A percentile compares a stretch with the other conserved stretches of the same genome.
phyloP scores from a whole-genome alignment of 2,888 invertebrate genomes.

The Archips crataeganus region DNA sequence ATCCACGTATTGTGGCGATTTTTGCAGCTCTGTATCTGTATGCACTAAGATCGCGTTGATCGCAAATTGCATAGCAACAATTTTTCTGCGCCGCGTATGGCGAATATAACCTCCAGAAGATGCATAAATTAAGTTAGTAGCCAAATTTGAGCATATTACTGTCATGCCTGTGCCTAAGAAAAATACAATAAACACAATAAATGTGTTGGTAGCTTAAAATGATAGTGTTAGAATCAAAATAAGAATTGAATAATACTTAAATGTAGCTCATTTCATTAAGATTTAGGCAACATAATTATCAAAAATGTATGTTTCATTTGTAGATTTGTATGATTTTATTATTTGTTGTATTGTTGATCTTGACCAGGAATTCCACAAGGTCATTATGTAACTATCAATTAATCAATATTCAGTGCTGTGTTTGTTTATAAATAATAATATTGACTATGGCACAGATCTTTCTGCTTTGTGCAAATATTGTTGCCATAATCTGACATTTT shows the following conservation, averaged over 20 bases:
- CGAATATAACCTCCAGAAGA: conserved; percentile 25
- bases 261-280: too few relatives aligned
- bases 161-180: not conserved
- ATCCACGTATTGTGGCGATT: not conserved
- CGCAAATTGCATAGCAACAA: conserved; percentile 14
- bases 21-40: not conserved
- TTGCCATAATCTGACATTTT: too few relatives aligned
- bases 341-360: not conserved
- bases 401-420: not conserved
- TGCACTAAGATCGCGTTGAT: conserved; percentile 1
- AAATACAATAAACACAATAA: not conserved
- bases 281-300: not conserved
- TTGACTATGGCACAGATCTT: not conserved
- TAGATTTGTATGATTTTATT: too few relatives aligned
- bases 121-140: conserved; percentile 20
- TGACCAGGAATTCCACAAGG: not conserved
- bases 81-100: not conserved
- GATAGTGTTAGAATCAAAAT: not conserved
- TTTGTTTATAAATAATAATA: not conserved
- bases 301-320: too few relatives aligned
- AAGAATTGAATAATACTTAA: not conserved
- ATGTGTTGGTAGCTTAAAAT: not conserved
- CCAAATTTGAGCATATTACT: not conserved
- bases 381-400: conserved; percentile 2
- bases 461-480: not conserved